Conservation (phyloP, 2,888 invertebrate species). For the Caenorhabditis sp. region DNA sequence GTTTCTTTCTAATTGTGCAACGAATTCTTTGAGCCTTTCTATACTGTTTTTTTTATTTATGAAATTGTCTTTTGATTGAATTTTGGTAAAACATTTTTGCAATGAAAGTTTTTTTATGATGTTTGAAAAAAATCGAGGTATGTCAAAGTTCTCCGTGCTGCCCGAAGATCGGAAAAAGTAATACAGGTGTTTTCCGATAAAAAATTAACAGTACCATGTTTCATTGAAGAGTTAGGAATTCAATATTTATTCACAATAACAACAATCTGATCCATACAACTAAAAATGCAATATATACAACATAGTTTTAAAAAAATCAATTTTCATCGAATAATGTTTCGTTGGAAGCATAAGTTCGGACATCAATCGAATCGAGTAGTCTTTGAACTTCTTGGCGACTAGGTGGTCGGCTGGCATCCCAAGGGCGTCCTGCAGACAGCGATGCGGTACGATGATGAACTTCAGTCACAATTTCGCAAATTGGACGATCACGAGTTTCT, state of each 20-base stretch:
- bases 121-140: neutral
- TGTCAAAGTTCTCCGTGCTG: no score
- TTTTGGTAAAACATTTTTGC: neutral
- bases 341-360: conserved; percentile 22
- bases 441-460: conserved; percentile 48
- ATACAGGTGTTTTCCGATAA: no score
- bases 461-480: conserved; percentile 51
- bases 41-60: neutral
- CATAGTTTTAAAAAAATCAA: neutral
- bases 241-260: no score
- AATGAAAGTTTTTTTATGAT: neutral
- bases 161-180: no score
- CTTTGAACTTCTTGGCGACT: conserved; percentile 47
- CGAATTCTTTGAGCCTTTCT: neutral
- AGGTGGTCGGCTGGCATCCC: conserved; percentile 49
- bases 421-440: conserved; percentile 48
- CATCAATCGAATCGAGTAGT: conserved; percentile 40
- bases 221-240: no score
- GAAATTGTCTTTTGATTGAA: conserved; percentile 1
- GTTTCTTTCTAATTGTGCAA: neutral
- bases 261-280: neutral
- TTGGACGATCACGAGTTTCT: conserved; percentile 56
- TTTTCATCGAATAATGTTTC: conserved; percentile 6
- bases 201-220: no score
- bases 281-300: conserved; percentile 8